A percentile compares a stretch with the other conserved stretches of the same genome.
These are phyloP conservation scores for Porites rus DNA, from an alignment of 92 coral and sea anemone genomes.

Conservation along the genomic window DNA sequence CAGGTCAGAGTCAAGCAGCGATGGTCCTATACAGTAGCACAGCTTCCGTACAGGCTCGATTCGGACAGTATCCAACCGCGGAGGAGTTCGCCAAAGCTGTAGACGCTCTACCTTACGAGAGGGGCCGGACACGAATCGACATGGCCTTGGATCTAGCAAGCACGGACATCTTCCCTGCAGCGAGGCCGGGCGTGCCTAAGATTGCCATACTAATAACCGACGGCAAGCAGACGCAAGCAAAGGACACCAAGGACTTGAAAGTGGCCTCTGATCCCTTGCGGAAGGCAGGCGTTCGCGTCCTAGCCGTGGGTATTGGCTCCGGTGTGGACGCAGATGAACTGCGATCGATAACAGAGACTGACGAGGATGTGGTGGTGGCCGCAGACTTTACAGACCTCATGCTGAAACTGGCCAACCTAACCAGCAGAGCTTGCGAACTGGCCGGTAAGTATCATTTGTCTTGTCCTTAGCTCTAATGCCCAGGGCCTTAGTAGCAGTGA, in stretches of 20 bases:
- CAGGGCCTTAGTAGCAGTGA: too few species aligned
- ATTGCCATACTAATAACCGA: slow-evolving; percentile 44
- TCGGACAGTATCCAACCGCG: slow-evolving; percentile 31
- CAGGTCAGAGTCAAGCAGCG: slow-evolving; percentile 25
- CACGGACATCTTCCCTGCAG: slow-evolving; percentile 14
- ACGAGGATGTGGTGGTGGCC: slow-evolving; percentile 23
- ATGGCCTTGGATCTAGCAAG: slow-evolving; percentile 18
- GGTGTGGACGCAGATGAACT: slow-evolving; percentile 30
- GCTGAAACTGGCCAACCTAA: too few species aligned
- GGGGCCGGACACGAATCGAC: slow-evolving; percentile 36
- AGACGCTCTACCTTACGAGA: slow-evolving; percentile 42
- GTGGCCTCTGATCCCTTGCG: slow-evolving; percentile 42
- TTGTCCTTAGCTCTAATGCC: too few species aligned
- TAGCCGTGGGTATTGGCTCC: slow-evolving; percentile 56
- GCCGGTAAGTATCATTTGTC: too few species aligned
- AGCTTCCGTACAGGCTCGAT: slow-evolving; percentile 32
- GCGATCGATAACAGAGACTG: slow-evolving; percentile 39
- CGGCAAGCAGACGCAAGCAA: slow-evolving; percentile 15
- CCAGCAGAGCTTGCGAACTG: too few species aligned
- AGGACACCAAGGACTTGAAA: slow-evolving; percentile 22
- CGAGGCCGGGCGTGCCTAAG: slow-evolving; percentile 52
- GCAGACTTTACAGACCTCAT: too few species aligned
- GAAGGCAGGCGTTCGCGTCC: slow-evolving; percentile 48
- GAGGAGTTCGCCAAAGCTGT: slow-evolving; percentile 41
- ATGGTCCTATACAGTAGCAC: slow-evolving; percentile 50